Base-by-base conservation (phyloP, 2,888 invertebrate genomes). In the Melinopterus prodromus region DNA sequence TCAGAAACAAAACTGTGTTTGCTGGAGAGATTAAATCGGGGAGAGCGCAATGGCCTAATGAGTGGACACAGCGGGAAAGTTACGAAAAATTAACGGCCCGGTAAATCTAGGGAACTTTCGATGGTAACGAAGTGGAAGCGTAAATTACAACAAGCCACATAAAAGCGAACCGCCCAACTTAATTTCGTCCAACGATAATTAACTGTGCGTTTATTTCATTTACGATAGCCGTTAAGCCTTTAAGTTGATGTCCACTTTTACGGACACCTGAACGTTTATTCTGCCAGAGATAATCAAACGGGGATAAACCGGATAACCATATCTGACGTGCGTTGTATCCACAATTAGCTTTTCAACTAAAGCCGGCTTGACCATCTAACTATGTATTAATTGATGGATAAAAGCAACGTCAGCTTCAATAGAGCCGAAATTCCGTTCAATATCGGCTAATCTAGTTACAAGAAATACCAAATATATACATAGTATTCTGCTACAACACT, bases 61-160 rank as follows among this genome's bases (percentile, higher is more conserved):
- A 53, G 53, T 12, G 53, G 53, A 7, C 53, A 6, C 2, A 53
- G 53, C 53, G 53, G 5, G 53, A 53, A 53, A 53, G 53, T 53
- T 53, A 53, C 53, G 53, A 53, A 53, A 53, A 53, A 53, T 53
- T 53, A 53, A 53, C 53, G 53, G 3, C 53, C 53, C 53, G 12
- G 53, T 4, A 53, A 53, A 53, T 53, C 53, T 53, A 53, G 53
- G 53, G 53, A 53, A 53, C 53, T 53, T 53, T 12, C 53, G 53
- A 53, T 53, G 53, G 53, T 53, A 53, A 53, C 53, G 53, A 53
- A 53, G 53, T 53, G 53, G 53, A 53, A 53, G 53, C 53, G 53
- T 53, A 53, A 53, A 53, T 53, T 53, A 53, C 53, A 53, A 1
- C 53, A 53, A 53, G 5, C 53, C 53, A 53, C 53, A 53, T 53